These are phyloP conservation scores for Drosophila serrata DNA, from an alignment of 1,140 invertebrate species.

Conservation along the genomic window DNA sequence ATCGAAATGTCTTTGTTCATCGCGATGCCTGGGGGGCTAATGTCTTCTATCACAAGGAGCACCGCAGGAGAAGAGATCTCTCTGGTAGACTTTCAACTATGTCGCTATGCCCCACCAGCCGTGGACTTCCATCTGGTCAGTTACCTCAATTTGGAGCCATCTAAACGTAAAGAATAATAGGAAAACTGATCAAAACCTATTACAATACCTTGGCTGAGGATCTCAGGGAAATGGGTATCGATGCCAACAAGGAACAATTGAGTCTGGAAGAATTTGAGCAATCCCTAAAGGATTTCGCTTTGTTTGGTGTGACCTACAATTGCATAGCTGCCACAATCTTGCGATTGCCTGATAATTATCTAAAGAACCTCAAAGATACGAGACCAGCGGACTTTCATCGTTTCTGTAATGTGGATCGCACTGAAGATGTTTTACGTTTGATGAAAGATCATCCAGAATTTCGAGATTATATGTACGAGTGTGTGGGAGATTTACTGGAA, in stretches of 20 bases:
- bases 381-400: conserved; percentile 63
- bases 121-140: conserved; percentile 86
- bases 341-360: conserved; percentile 66
- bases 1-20: conserved; percentile 87
- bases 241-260: conserved; percentile 40
- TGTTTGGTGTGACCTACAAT: conserved; percentile 72
- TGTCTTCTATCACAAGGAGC: conserved; percentile 87
- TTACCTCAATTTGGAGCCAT: conserved; percentile 67
- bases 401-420: conserved; percentile 75
- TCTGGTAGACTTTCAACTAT: conserved; percentile 88
- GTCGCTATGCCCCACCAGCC: conserved; percentile 87
- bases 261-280: conserved; percentile 52
- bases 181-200: conserved; percentile 36
- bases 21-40: conserved; percentile 89
- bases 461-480: conserved; percentile 66
- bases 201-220: conserved; percentile 47
- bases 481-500: conserved; percentile 70
- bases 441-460: conserved; percentile 58
- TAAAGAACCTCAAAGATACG: conserved; percentile 64
- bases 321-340: conserved; percentile 73
- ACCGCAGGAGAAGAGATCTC: conserved; percentile 83
- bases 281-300: conserved; percentile 63
- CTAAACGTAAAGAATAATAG: conserved; percentile 44
- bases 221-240: conserved; percentile 46
- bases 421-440: conserved; percentile 44